phyloP scores from a whole-genome alignment of 2,888 invertebrate genomes.

The Eurois occulta region DNA sequence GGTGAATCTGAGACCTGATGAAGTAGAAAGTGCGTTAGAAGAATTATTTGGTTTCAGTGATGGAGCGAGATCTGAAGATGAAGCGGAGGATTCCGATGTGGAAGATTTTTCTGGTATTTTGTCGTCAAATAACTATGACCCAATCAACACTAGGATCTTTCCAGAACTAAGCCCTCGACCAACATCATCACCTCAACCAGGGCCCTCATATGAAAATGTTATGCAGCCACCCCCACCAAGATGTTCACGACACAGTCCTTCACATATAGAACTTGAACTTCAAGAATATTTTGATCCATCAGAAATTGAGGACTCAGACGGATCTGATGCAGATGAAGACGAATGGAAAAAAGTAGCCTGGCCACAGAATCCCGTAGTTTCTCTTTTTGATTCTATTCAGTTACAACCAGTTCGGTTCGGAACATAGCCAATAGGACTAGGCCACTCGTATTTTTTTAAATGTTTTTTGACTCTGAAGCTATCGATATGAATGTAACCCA shows the following conservation, averaged over 20 bases:
- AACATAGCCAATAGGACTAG: conserved; percentile 30
- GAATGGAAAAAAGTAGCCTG: conserved; percentile 38
- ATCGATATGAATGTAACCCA: conserved; percentile 37
- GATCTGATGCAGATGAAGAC: conserved; percentile 35
- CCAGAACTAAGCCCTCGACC: conserved; percentile 25
- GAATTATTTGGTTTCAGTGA: too few species aligned
- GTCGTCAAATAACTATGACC: conserved; percentile 29
- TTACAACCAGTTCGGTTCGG: conserved; percentile 26
- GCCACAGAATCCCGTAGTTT: conserved; percentile 28
- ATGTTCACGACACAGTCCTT: conserved; percentile 30
- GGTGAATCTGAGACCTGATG: too few species aligned
- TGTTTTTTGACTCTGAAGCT: conserved; percentile 32
- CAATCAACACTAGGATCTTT: conserved; percentile 23
- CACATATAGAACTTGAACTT: conserved; percentile 22
- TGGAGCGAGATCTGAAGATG: neutral
- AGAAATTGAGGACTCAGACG: conserved; percentile 28
- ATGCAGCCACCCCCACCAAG: conserved; percentile 24
- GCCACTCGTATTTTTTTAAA: conserved; percentile 23
- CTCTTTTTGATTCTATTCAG: conserved; percentile 28
- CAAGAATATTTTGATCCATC: conserved; percentile 28
- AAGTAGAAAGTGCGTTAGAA: too few species aligned
- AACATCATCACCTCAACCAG: conserved; percentile 20
- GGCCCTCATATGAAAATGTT: conserved; percentile 26
- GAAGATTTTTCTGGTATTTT: conserved; percentile 26
- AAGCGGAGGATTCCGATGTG: conserved; percentile 47